Evolutionary conservation across 1,140 invertebrate genomes (phyloP).

Genomic region (Sipha flava): DNA sequence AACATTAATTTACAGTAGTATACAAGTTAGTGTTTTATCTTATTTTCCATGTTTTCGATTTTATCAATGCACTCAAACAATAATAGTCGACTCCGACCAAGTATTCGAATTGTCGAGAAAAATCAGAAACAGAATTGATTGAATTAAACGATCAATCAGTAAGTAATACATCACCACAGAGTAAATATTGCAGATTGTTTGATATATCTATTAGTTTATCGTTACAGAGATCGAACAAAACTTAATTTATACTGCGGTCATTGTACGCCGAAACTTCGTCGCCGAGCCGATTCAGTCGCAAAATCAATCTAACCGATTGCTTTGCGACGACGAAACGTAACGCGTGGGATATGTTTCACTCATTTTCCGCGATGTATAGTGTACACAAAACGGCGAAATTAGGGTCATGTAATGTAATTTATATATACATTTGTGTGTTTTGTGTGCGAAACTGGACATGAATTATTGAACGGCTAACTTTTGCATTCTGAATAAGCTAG

Average conservation of each 20-base stretch:
- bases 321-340: background rate
- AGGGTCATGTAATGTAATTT: background rate
- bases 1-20: no score
- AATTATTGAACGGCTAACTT: background rate
- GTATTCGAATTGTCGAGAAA: no score
- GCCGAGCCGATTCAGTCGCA: background rate
- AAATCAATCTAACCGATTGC: background rate
- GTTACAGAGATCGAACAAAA: background rate
- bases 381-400: no score
- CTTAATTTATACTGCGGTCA: background rate
- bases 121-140: no score
- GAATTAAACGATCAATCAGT: background rate
- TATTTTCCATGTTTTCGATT: no score
- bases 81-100: no score
- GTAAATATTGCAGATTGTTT: background rate
- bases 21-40: no score
- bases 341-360: background rate
- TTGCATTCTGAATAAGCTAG: background rate
- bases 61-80: no score
- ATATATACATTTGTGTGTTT: background rate
- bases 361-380: background rate
- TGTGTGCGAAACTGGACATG: background rate
- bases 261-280: background rate
- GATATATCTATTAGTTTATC: background rate
- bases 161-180: background rate